Evolutionary conservation across 2,113 vertebrate genomes (phyloP), one percentile per base, ranked within the genome.

Genomic region (Otocyon megalotis): DNA sequence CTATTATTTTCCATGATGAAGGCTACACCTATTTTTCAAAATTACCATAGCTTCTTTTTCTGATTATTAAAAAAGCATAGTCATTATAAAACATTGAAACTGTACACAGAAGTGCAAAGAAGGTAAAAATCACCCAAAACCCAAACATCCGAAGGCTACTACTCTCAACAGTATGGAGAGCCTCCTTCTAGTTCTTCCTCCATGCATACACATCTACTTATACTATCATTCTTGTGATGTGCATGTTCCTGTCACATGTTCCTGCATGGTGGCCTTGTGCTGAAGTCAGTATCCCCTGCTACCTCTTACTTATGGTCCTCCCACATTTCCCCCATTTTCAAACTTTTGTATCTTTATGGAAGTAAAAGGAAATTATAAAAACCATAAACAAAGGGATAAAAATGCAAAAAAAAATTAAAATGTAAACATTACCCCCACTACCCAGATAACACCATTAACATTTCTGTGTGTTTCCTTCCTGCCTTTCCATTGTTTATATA

Each of bases 121-220:
- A 90, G n/a, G n/a, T 90, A 74, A 50, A 96, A 90, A 87, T 95
- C 54, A 97, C 60, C 81, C 48, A 2, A 93, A 95, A 93, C 54
- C 48, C 72, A 72, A 60, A 63, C 76, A 90, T 87, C 82, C 48
- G 76, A 77, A 91, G 54, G 37, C 24, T 8, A 65, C 54, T 86
- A 37, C 30, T 95, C 80, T 79, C n/a, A 35, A 60, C 60, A 83
- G 48, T 67, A 37, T 88, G 62, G 56, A 93, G 1, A 58, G 28
- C 54, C 3, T 85, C 77, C 32, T 95, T 71, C 53, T 56, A 56
- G 60, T 72, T 43, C 28, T 91, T 30, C 35, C 43, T 92, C 8
- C 13, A 35, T 48, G 53, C 22, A 77, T 16, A 62, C 16, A 69
- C 14, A 77, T 17, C n/a, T 53, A 48, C 15, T 94, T 77, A 90